A percentile compares a stretch with the other conserved stretches of the same genome.
phyloP scores from a whole-genome alignment of 2,888 invertebrate genomes.

The Strigamia crassipes region DNA sequence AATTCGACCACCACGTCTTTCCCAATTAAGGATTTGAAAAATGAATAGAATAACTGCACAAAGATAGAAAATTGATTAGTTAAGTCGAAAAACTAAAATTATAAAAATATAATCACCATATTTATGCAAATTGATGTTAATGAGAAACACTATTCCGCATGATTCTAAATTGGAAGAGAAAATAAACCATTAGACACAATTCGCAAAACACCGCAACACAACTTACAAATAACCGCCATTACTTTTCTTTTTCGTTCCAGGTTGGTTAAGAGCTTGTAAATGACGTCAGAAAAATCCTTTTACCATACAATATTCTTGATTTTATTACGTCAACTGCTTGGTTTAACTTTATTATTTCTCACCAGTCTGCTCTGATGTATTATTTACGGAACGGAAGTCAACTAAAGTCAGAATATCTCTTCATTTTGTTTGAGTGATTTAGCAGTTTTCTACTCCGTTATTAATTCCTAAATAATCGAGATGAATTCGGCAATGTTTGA shows the following conservation, averaged over 20 bases:
- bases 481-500: background rate
- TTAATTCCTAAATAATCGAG: background rate
- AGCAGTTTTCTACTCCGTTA: background rate
- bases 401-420: background rate
- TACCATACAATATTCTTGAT: background rate
- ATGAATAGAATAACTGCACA: constrained; percentile 89
- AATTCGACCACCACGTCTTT: constrained; percentile 98
- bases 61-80: constrained; percentile 53
- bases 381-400: background rate
- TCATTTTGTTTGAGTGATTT: background rate
- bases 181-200: background rate
- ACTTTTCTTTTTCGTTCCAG: background rate
- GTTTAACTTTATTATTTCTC: background rate
- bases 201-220: background rate
- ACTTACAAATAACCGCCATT: constrained; percentile 24
- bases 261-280: background rate
- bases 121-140: background rate
- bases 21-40: constrained; percentile 97
- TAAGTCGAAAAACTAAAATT: background rate
- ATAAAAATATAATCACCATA: background rate
- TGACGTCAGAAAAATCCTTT: background rate
- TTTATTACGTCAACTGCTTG: background rate
- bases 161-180: background rate
- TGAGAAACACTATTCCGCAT: background rate
- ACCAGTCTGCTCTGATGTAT: too few species aligned